These are phyloP conservation scores for Stegostoma tigrinum DNA, from an alignment of 2,113 vertebrate genomes.

Conservation along the genomic window DNA sequence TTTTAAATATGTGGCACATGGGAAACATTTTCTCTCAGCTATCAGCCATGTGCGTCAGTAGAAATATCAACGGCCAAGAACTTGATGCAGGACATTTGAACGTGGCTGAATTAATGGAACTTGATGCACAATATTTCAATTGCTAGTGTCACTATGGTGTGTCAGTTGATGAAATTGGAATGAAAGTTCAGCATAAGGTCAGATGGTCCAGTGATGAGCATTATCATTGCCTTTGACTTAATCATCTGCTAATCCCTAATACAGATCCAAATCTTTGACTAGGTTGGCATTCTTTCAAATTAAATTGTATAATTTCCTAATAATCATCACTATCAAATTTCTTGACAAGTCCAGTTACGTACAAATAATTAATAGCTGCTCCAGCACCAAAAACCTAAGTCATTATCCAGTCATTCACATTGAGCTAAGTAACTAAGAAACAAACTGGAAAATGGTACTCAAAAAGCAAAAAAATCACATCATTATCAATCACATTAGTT, in stretches of 20 bases:
- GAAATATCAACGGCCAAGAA: not conserved
- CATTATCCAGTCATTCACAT: not conserved
- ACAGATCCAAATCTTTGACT: not conserved
- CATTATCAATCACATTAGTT: not conserved
- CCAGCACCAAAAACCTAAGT: not conserved
- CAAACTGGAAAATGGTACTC: not conserved
- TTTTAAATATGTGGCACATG: not conserved
- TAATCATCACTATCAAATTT: not conserved
- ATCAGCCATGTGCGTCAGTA: not conserved
- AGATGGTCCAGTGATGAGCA: not conserved
- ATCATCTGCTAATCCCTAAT: not conserved
- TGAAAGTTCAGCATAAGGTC: not conserved
- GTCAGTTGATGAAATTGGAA: not conserved
- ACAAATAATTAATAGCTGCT: not conserved
- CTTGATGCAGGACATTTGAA: not conserved
- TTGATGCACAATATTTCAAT: not conserved
- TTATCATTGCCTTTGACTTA: not conserved
- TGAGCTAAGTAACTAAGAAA: not conserved
- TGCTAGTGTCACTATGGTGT: not conserved
- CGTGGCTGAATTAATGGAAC: not conserved
- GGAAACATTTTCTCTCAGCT: not conserved
- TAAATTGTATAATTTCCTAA: not conserved
- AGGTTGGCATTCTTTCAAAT: not conserved
- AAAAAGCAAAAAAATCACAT: not conserved
- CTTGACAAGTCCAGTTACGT: not conserved